A percentile compares a stretch with the other conserved stretches of the same genome.
These are phyloP conservation scores for Yoshiicerus persimilis DNA, from an alignment of 1,140 invertebrate genomes.

Conservation along the genomic window DNA sequence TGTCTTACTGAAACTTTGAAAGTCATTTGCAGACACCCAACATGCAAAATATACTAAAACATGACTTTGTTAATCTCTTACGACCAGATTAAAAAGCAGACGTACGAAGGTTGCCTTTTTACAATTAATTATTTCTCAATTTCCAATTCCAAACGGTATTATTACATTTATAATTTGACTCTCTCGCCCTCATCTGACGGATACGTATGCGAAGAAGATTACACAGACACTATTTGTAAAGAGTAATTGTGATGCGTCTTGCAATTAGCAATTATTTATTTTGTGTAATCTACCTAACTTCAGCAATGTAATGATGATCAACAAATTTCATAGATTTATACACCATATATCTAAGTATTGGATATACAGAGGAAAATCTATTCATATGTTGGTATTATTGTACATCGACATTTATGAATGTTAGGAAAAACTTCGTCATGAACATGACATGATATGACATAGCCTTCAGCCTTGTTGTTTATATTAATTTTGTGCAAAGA, in stretches of 20 bases:
- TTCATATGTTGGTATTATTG: too few species aligned
- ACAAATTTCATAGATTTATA: too few species aligned
- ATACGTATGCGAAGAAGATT: background rate
- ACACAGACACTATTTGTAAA: background rate
- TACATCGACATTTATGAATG: background rate
- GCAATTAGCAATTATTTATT: background rate
- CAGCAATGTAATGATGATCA: background rate
- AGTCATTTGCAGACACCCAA: background rate
- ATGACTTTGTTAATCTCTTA: background rate
- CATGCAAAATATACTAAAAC: background rate
- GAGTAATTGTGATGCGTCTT: background rate
- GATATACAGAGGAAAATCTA: too few species aligned
- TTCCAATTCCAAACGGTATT: background rate
- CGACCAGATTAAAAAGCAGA: background rate
- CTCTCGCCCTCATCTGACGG: background rate
- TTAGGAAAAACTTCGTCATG: background rate
- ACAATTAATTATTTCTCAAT: background rate
- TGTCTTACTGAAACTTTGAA: background rate
- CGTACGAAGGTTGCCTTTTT: background rate
- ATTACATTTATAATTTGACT: background rate
- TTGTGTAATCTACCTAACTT: background rate
- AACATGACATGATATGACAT: background rate
- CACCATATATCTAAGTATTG: too few species aligned
- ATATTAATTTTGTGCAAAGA: too few species aligned
- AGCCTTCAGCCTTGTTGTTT: background rate